Percentiles rank a stretch among this genome's conserved stretches.
phyloP scores from a whole-genome alignment of 64 coral and sea anemone genomes.

The Montipora foliosa region DNA sequence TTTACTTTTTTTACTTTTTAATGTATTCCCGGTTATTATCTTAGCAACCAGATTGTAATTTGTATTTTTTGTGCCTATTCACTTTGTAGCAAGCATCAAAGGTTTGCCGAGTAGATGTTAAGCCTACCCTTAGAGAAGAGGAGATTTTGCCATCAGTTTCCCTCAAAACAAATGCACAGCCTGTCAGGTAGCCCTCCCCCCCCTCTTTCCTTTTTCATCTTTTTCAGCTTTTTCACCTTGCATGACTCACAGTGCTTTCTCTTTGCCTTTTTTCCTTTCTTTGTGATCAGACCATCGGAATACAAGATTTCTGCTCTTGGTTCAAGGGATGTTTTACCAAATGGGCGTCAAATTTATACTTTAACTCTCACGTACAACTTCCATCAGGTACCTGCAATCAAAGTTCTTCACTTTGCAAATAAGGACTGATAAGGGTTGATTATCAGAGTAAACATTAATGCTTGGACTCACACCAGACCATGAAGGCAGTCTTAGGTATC shows the following conservation, averaged over 20 bases:
- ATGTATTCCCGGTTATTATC: too few relatives aligned
- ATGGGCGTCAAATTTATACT: conserved; percentile 91
- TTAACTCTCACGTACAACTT: conserved; percentile 88
- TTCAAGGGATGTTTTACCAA: conserved; percentile 84
- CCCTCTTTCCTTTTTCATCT: neutral
- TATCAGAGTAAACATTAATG: too few relatives aligned
- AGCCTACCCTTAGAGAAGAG: conserved; percentile 61
- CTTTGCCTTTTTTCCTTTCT: neutral
- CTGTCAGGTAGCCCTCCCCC: conserved; percentile 55
- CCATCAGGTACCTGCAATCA: conserved; percentile 9
- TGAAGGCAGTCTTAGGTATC: too few relatives aligned
- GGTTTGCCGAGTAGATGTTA: conserved; percentile 80
- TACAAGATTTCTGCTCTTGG: conserved; percentile 80
- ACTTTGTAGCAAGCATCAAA: conserved; percentile 61
- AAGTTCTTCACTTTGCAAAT: too few relatives aligned
- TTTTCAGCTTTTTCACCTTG: neutral
- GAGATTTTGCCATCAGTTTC: conserved; percentile 82
- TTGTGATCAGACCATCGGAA: conserved; percentile 72
- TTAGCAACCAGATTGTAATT: too few relatives aligned
- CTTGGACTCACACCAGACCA: too few relatives aligned
- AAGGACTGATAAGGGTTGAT: too few relatives aligned
- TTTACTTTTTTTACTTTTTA: too few relatives aligned
- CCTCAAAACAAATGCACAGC: conserved; percentile 84
- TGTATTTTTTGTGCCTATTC: neutral
- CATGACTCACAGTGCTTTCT: neutral